Evolutionary conservation across 2,797 vertebrate genomes (phyloP), one percentile per base, ranked within the genome.

Genomic region (Sebastes cheni): DNA sequence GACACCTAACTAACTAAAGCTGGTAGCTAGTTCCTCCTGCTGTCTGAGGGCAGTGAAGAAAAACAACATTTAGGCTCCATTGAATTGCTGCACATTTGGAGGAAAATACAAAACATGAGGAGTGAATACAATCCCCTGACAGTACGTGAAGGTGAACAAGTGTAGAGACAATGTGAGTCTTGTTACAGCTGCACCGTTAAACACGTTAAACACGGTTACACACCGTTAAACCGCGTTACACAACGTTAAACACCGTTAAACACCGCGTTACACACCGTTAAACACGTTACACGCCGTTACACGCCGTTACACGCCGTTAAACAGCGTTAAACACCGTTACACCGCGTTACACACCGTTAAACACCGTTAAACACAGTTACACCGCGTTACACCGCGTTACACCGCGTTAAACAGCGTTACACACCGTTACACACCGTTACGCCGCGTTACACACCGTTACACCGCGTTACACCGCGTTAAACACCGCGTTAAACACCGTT

Each of bases 401-500:
- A 32, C 8, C 0, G 6, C 7, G 30, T 9, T 32, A 8, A 1
- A 32, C 8, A 0, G 6, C 7, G 30, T 30, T 30, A 30, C 0
- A 30, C 30, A 2, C 0, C 30, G 30, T 30, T 30, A 30, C 1
- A n/a, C n/a, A n/a, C n/a, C 30, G 30, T 30, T 8, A 7, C 7
- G 7, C 29, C 2, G 6, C 29, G 29, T 7, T 30, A 30, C 2
- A 29, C 27, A n/a, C n/a, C 30, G 30, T 30, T 8, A 7, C 7
- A 30, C 29, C 2, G 6, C 29, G 29, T 7, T 30, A 30, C 2
- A 29, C 27, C 1, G 3, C 27, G 4, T 27, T 27, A 27, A 6
- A 29, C 0, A 32, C 30, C 0, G 0, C 32, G 32, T 34, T 10
- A 9, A 0, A 32, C 32, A 0, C 0, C 32, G 32, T 34, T 10